Conservation (phyloP, 2,888 invertebrate species). For the Phyllotreta cruciferae region DNA sequence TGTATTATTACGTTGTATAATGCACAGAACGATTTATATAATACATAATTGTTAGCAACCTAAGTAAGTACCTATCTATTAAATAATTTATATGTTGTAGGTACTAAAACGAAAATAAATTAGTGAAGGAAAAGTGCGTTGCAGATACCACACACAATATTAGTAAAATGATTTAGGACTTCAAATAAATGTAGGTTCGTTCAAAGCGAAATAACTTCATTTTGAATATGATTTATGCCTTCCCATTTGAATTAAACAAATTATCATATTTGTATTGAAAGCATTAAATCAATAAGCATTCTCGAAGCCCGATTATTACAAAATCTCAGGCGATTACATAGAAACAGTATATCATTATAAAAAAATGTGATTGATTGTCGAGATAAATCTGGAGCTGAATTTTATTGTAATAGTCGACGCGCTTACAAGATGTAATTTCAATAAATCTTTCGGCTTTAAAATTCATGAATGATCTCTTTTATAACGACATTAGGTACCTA, state of each 20-base stretch:
- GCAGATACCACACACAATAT: no score
- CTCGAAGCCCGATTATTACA: constrained; percentile 8
- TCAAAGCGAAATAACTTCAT: not conserved
- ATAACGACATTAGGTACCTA: no score
- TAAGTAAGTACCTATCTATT: no score
- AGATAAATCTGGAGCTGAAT: not conserved
- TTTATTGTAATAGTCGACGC: not conserved
- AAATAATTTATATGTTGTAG: no score
- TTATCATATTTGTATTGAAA: constrained; percentile 6
- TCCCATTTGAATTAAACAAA: constrained; percentile 4
- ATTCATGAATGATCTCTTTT: no score
- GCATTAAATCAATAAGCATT: constrained; percentile 9
- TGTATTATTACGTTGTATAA: constrained; percentile 8
- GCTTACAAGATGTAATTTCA: not conserved
- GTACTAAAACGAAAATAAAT: no score
- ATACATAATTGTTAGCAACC: constrained; percentile 24
- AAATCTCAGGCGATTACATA: constrained; percentile 2
- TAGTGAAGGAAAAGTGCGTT: no score
- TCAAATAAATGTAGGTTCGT: no score
- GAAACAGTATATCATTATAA: not conserved
- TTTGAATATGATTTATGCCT: constrained; percentile 1
- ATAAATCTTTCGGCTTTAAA: no score
- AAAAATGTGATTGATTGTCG: constrained; percentile 5
- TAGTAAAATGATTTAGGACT: no score
- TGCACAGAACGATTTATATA: constrained; percentile 4